Conservation (phyloP, 2,113 vertebrate species). For the Nettapus auritus region DNA sequence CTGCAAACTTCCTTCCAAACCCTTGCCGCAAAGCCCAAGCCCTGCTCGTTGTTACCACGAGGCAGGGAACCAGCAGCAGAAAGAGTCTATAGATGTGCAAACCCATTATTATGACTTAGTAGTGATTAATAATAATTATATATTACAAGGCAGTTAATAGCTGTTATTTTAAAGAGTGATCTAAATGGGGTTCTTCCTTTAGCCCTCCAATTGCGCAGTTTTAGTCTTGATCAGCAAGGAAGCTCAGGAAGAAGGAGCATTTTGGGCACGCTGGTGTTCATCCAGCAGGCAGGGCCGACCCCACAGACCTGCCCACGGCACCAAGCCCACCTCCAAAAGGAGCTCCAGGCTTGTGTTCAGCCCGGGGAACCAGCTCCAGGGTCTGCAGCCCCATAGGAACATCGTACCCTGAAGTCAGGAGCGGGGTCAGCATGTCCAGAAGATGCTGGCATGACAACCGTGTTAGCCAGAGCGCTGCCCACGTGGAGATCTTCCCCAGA, state of each 20-base stretch:
- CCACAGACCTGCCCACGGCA: neutral
- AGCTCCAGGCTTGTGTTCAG: neutral
- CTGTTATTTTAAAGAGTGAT: neutral
- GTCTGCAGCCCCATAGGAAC: neutral
- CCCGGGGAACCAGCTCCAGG: neutral
- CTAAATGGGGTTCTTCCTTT: neutral
- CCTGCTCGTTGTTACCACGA: neutral
- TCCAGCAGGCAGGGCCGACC: neutral
- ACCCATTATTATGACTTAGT: neutral
- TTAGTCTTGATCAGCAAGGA: neutral
- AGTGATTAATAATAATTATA: slow-evolving; percentile 6
- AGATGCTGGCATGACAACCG: neutral
- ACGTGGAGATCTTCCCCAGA: neutral
- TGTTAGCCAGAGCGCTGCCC: neutral
- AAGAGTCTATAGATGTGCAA: neutral
- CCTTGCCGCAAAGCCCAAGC: neutral
- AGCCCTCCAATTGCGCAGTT: neutral
- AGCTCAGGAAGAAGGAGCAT: neutral
- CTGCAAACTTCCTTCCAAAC: neutral
- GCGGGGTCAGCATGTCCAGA: neutral
- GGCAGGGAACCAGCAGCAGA: neutral
- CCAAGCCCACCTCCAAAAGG: neutral
- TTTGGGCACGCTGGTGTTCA: neutral
- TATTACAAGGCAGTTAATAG: neutral
- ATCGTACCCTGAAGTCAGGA: neutral